Percentiles rank a stretch among this genome's conserved stretches.
Conservation (phyloP, 2,797 vertebrate species). For the Danio albolineatus region DNA sequence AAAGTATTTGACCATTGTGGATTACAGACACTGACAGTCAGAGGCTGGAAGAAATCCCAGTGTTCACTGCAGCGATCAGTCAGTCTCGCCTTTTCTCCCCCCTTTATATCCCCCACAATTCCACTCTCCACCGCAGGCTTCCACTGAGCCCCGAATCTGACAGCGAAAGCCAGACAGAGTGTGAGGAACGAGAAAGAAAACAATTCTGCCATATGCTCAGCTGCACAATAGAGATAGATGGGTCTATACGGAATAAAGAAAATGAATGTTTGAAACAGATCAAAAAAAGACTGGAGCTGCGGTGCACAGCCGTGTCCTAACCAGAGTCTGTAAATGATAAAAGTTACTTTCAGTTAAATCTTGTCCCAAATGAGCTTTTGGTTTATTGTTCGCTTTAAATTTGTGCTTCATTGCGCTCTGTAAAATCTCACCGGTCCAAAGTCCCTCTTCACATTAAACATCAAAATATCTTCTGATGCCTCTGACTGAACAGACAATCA, state of each 20-base stretch:
- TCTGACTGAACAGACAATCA: neutral
- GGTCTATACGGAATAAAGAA: conserved; percentile 29
- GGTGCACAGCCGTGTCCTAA: neutral
- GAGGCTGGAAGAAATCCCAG: neutral
- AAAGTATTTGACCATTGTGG: conserved; percentile 2
- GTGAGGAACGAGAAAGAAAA: conserved; percentile 2
- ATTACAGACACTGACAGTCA: neutral
- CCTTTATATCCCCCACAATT: conserved; percentile 2
- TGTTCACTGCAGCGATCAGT: conserved; percentile 4
- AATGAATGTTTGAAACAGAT: conserved; percentile 11
- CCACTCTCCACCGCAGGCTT: conserved; percentile 11
- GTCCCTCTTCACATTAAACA: conserved; percentile 3
- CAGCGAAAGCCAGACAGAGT: conserved; percentile 1
- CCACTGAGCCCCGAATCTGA: conserved; percentile 16
- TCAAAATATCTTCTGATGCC: neutral
- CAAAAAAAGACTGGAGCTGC: conserved; percentile 1
- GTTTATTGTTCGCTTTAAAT: conserved; percentile 19
- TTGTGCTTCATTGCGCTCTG: neutral
- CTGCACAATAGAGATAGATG: conserved; percentile 10
- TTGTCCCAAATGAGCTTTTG: conserved; percentile 12
- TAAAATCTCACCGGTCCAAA: neutral
- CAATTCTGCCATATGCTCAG: conserved; percentile 8
- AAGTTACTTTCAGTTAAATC: neutral
- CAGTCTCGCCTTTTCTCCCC: neutral
- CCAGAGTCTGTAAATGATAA: neutral